phyloP scores from a whole-genome alignment of 2,888 invertebrate species.

The Callosobruchus maculatus region DNA sequence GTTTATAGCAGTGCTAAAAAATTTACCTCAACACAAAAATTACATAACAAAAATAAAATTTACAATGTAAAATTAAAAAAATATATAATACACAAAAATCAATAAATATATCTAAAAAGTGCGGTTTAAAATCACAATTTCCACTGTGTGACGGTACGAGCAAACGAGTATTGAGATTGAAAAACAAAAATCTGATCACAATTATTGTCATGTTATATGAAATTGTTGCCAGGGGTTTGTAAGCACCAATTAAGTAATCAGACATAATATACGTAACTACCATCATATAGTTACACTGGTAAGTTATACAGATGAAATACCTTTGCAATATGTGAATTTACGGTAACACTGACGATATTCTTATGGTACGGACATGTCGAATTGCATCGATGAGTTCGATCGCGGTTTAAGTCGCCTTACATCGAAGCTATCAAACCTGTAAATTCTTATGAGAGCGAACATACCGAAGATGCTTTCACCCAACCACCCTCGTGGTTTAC shows the following conservation, averaged over 20 bases:
- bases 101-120: slow-evolving; percentile 10
- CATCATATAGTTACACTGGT: slow-evolving; percentile 25
- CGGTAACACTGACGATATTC: slow-evolving; percentile 1
- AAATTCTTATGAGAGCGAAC: too few relatives aligned
- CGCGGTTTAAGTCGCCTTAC: too few relatives aligned
- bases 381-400: too few relatives aligned
- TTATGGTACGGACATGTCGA: background rate
- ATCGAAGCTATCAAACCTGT: too few relatives aligned
- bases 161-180: background rate
- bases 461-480: too few relatives aligned
- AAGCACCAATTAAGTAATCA: slow-evolving; percentile 16
- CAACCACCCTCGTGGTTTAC: too few relatives aligned
- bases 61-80: slow-evolving; percentile 10
- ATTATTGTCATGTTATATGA: slow-evolving; percentile 22
- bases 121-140: slow-evolving; percentile 8
- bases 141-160: background rate
- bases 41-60: slow-evolving; percentile 3
- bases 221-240: slow-evolving; percentile 12
- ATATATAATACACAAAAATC: background rate
- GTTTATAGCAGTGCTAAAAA: background rate
- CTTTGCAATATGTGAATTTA: slow-evolving; percentile 25
- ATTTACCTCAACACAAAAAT: background rate
- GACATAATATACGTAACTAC: slow-evolving; percentile 7
- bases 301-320: slow-evolving; percentile 10
- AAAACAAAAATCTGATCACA: slow-evolving; percentile 20